These are phyloP conservation scores for Borostomias antarcticus DNA, from an alignment of 2,797 vertebrate species.

Conservation along the genomic window DNA sequence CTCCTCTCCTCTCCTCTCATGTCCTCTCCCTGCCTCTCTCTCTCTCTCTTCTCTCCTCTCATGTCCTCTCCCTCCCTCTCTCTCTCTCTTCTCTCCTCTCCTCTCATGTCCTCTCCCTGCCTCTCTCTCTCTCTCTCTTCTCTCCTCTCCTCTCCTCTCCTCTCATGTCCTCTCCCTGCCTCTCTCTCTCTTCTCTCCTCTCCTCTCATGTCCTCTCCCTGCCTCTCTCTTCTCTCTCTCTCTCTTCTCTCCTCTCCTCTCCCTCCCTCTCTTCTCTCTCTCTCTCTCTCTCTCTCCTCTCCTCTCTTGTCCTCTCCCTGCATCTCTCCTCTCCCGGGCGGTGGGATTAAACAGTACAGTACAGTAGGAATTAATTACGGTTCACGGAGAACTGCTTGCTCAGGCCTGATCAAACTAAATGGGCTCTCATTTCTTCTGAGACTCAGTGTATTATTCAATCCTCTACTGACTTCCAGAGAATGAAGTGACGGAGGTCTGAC, in stretches of 20 bases:
- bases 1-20: too few relatives aligned
- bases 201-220: too few relatives aligned
- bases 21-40: too few relatives aligned
- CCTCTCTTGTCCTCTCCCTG: too few relatives aligned
- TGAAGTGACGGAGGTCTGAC: too few relatives aligned
- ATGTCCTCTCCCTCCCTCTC: slow-evolving; percentile 49
- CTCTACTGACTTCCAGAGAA: too few relatives aligned
- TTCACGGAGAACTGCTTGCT: slow-evolving; percentile 51
- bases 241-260: slow-evolving; percentile 23
- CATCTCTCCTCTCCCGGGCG: slow-evolving; percentile 31
- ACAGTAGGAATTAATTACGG: slow-evolving; percentile 50
- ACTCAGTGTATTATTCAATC: too few relatives aligned
- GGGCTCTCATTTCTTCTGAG: too few relatives aligned
- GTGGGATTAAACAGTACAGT: slow-evolving; percentile 52
- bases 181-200: too few relatives aligned
- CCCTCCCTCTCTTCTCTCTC: slow-evolving; percentile 18
- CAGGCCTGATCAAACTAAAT: slow-evolving; percentile 51
- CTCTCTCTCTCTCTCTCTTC: slow-evolving; percentile 51
- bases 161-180: too few relatives aligned
- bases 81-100: slow-evolving; percentile 32
- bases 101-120: slow-evolving; percentile 2
- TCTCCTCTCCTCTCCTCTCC: slow-evolving; percentile 32
- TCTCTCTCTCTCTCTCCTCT: slow-evolving; percentile 4
- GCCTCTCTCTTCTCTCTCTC: slow-evolving; percentile 1
- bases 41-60: slow-evolving; percentile 54